These are phyloP conservation scores for Macrotis lagotis DNA, from an alignment of 2,113 vertebrate species.

Conservation along the genomic window DNA sequence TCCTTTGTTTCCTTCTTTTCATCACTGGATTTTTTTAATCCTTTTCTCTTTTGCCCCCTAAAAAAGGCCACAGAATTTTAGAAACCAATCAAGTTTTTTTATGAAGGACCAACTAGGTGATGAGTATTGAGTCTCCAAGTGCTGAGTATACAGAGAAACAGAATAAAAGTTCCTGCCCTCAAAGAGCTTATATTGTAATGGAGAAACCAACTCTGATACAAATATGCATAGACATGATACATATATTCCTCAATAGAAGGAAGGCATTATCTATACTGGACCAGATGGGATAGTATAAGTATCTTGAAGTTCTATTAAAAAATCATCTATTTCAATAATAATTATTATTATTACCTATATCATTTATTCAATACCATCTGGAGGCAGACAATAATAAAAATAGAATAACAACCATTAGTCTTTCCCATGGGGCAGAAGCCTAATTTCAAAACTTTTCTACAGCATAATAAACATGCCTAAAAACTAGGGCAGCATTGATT, in stretches of 20 bases:
- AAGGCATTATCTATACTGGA: background rate
- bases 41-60: background rate
- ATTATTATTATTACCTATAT: background rate
- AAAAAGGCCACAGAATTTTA: background rate
- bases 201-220: background rate
- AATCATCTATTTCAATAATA: background rate
- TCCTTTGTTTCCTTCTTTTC: background rate
- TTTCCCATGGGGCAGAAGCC: conserved; percentile 66
- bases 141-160: background rate
- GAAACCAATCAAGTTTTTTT: background rate
- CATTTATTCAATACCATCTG: background rate
- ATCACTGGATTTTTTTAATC: background rate
- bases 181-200: background rate
- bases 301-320: background rate
- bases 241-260: background rate
- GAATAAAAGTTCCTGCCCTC: background rate
- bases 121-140: background rate
- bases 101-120: background rate
- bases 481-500: conserved; percentile 80
- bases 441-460: conserved; percentile 74
- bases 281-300: background rate
- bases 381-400: conserved; percentile 58
- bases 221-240: background rate
- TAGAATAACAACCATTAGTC: conserved; percentile 64
- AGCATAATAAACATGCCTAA: conserved; percentile 77